Conservation (phyloP, 2,888 invertebrate genomes). For the Oxytorus armatus region DNA sequence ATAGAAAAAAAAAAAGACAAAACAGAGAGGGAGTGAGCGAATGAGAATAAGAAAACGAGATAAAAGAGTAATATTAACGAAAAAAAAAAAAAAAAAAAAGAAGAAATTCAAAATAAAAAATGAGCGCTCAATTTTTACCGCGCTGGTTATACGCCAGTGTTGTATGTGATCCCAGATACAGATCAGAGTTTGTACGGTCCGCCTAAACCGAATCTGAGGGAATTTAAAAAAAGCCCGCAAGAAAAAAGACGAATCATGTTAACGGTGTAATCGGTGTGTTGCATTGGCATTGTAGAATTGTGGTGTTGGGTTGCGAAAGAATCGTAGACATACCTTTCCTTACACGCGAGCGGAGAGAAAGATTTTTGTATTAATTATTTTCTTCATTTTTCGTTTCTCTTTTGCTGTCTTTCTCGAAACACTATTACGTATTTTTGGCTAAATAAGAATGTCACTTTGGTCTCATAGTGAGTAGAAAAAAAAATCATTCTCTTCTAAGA, state of each 20-base stretch:
- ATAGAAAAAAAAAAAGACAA: constrained; percentile 48
- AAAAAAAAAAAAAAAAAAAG: constrained; percentile 25
- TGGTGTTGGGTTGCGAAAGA: constrained; percentile 34
- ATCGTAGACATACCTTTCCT: constrained; percentile 53
- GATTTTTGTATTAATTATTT: constrained; percentile 52
- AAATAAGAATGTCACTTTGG: constrained; percentile 9
- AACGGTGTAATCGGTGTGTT: constrained; percentile 63
- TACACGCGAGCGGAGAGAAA: constrained; percentile 36
- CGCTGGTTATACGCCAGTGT: constrained; percentile 61
- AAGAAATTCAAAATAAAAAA: constrained; percentile 49
- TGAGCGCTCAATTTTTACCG: constrained; percentile 71
- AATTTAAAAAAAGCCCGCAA: constrained; percentile 16
- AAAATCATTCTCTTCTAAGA: not conserved
- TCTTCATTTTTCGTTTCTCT: constrained; percentile 13
- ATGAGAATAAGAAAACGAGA: constrained; percentile 34
- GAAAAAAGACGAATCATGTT: constrained; percentile 42
- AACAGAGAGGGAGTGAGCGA: constrained; percentile 30
- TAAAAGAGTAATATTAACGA: constrained; percentile 56
- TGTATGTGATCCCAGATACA: constrained; percentile 64
- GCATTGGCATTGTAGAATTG: constrained; percentile 62
- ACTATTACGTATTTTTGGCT: not conserved
- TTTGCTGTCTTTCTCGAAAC: constrained; percentile 19
- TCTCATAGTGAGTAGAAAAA: not conserved
- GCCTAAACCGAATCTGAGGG: constrained; percentile 61
- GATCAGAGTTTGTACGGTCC: constrained; percentile 61